Base-by-base conservation (phyloP, 2,888 invertebrate genomes). In the Heliconius cydno region DNA sequence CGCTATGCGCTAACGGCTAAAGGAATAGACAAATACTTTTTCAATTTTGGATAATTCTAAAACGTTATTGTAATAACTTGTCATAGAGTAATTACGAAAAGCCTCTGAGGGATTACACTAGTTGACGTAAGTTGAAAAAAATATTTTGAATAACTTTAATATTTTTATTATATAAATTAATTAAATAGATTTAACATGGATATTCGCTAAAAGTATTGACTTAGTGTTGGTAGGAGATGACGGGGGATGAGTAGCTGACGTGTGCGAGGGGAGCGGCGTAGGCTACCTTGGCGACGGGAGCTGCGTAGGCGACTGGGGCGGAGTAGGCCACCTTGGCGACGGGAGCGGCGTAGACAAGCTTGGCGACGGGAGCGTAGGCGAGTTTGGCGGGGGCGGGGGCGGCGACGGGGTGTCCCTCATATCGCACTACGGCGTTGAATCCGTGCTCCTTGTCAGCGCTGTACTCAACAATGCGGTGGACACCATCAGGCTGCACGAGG, bases 381-480 rank as follows among this genome's bases (percentile, higher is more conserved):
- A 86, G 46, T 79, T 87, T 83, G 13, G 63, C 63, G 0, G 63
- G 63, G 5, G 86, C 84, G 41, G 85, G 83, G 86, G 88, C 85
- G 84, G 52, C 66, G 57, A 86, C 83, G 52, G 93, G 90, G 57
- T 90, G 89, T 13, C 94, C 94, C 83, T 95, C 94, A 85, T 94
- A 94, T 73, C 92, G 91, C 25, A 94, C 94, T 80, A 88, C 84
- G 38, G 95, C 94, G 88, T 93, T 94, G 90, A 95, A 95, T 60
- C 95, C 95, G 86, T 92, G 85, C 79, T 86, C 90, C 78, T 90
- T 89, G 86, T 94, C 94, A 41, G 94, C 87, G 84, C 92, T 91
- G 90, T 95, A 95, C 80, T 95, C 93, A 9, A 95, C 95, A 81
- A 94, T 91, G 82, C 95, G 92, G 84, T 87, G 90, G 67, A 92